phyloP scores from a whole-genome alignment of 2,113 vertebrate genomes.

The Oryzias javanicus region DNA sequence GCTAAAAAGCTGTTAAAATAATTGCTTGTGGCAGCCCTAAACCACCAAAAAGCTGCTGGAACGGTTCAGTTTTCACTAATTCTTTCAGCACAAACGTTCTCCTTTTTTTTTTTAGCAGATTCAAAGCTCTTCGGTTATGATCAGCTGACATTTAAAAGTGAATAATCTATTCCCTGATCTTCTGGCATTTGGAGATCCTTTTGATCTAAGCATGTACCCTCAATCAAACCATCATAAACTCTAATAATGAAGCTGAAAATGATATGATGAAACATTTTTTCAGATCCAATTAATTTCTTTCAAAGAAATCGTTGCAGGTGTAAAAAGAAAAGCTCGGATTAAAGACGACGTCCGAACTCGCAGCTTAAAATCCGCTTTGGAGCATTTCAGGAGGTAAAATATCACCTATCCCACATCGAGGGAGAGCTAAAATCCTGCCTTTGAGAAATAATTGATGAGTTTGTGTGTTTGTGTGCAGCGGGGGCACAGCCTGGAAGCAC shows the following conservation, averaged over 20 bases:
- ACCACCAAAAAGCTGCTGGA: neutral
- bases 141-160: conserved; percentile 71
- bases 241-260: neutral
- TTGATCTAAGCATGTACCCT: neutral
- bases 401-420: conserved; percentile 28
- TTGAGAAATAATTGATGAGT: conserved; percentile 71
- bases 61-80: conserved; percentile 6
- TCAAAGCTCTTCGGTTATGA: conserved; percentile 30
- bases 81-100: no score
- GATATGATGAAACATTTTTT: neutral
- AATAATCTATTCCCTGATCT: conserved; percentile 73
- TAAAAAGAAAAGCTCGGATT: neutral
- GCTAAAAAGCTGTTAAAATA: no score
- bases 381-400: conserved; percentile 38
- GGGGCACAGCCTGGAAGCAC: conserved; percentile 51
- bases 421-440: conserved; percentile 45
- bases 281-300: neutral
- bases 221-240: neutral
- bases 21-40: no score
- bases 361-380: conserved; percentile 18
- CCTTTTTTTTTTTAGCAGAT: no score
- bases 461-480: conserved; percentile 8
- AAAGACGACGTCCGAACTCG: neutral
- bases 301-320: neutral
- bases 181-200: conserved; percentile 61